A percentile compares a stretch with the other conserved stretches of the same genome.
phyloP scores from a whole-genome alignment of 2,888 invertebrate species.

The Archaeoteleia sp. region DNA sequence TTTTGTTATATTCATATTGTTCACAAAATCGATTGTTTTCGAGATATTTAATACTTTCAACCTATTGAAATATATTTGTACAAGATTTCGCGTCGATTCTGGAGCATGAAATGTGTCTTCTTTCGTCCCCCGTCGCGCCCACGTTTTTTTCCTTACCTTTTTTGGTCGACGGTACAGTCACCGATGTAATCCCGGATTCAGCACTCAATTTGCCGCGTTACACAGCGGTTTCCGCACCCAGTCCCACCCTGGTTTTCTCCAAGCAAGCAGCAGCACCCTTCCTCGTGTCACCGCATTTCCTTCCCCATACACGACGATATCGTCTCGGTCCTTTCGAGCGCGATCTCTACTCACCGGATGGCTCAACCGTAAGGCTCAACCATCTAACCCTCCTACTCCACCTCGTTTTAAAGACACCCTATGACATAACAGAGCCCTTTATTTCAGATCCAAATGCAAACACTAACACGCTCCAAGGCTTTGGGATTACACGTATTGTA shows the following conservation, averaged over 20 bases:
- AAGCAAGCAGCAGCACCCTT: constrained; percentile 39
- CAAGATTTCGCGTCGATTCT: too few relatives aligned
- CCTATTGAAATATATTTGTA: too few relatives aligned
- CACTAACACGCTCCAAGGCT: too few relatives aligned
- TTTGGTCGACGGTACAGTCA: constrained; percentile 43
- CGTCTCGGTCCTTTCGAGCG: constrained; percentile 19
- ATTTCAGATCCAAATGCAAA: too few relatives aligned
- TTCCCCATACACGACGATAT: constrained; percentile 42
- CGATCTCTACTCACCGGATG: constrained; percentile 18
- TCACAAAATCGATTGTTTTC: too few relatives aligned
- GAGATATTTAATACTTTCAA: too few relatives aligned
- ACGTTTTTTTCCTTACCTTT: constrained; percentile 33
- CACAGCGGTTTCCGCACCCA: constrained; percentile 54
- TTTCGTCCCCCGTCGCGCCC: constrained; percentile 36
- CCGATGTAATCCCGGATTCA: constrained; percentile 73
- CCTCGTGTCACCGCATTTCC: constrained; percentile 51
- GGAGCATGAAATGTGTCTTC: too few relatives aligned
- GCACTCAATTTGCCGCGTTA: constrained; percentile 74
- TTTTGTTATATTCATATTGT: too few relatives aligned
- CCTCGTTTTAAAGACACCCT: constrained; percentile 1
- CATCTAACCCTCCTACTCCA: neutral
- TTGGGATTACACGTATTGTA: too few relatives aligned
- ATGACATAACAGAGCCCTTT: too few relatives aligned
- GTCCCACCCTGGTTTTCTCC: constrained; percentile 26
- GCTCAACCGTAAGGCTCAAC: neutral